Conservation (phyloP, 2,888 invertebrate genomes). For the Helicoverpa assulta region DNA sequence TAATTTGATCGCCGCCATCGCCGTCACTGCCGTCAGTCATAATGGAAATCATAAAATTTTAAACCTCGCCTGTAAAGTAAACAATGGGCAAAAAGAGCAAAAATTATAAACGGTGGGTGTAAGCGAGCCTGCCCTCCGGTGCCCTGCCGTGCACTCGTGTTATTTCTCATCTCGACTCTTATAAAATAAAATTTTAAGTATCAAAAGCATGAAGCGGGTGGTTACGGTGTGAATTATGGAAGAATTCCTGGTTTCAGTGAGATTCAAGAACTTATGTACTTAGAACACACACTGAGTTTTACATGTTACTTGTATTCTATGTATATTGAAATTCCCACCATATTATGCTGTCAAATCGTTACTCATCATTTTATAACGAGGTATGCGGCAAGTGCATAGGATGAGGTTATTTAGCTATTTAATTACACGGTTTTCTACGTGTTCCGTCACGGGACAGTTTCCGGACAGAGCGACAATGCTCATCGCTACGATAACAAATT, state of each 20-base stretch:
- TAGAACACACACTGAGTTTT: conserved; percentile 26
- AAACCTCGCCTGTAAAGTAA: conserved; percentile 86
- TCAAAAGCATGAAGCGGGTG: conserved; percentile 62
- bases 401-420: conserved; percentile 74
- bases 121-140: conserved; percentile 75
- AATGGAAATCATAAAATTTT: conserved; percentile 87
- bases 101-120: conserved; percentile 75
- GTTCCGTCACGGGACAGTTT: conserved; percentile 77
- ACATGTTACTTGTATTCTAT: not conserved
- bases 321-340: conserved; percentile 7
- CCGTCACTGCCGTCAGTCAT: conserved; percentile 81
- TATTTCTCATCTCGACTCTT: conserved; percentile 69
- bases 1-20: conserved; percentile 77
- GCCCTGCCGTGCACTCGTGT: conserved; percentile 69
- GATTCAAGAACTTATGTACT: conserved; percentile 36
- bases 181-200: conserved; percentile 73
- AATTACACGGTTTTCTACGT: conserved; percentile 82
- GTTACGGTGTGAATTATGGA: conserved; percentile 56
- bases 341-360: conserved; percentile 7
- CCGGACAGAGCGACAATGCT: conserved; percentile 73
- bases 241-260: conserved; percentile 50
- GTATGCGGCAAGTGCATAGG: conserved; percentile 65
- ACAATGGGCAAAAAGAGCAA: conserved; percentile 88
- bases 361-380: conserved; percentile 47
- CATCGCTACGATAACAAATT: conserved; percentile 67